A percentile compares a stretch with the other conserved stretches of the same genome.
These are phyloP conservation scores for Drosophila eohydei DNA, from an alignment of 2,888 invertebrate species.

Conservation along the genomic window DNA sequence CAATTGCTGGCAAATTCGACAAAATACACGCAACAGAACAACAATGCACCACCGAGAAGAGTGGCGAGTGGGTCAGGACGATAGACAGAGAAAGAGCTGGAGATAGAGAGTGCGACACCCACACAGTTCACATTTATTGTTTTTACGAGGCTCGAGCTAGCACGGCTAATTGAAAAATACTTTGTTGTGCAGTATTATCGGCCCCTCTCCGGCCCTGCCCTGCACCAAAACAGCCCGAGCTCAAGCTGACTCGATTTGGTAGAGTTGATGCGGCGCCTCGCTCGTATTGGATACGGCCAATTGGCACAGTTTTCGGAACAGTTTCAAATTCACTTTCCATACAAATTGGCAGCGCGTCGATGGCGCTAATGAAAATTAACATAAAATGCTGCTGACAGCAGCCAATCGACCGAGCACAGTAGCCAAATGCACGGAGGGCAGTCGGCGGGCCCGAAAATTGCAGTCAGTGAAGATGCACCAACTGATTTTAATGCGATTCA, in stretches of 20 bases:
- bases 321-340: constrained; percentile 79
- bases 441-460: constrained; percentile 58
- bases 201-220: neutral
- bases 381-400: constrained; percentile 81
- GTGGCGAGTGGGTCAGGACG: constrained; percentile 5
- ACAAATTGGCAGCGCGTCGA: constrained; percentile 77
- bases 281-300: constrained; percentile 25
- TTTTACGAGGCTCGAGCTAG: constrained; percentile 67
- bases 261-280: constrained; percentile 52
- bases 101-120: constrained; percentile 2
- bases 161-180: constrained; percentile 78
- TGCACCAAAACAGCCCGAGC: neutral
- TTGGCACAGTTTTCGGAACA: constrained; percentile 68
- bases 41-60: constrained; percentile 7
- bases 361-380: constrained; percentile 80
- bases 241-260: constrained; percentile 6
- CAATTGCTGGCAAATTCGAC: constrained; percentile 66
- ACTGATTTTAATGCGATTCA: constrained; percentile 80
- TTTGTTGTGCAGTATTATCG: constrained; percentile 73
- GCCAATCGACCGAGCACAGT: constrained; percentile 74
- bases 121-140: constrained; percentile 68
- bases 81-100: neutral
- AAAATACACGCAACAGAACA: constrained; percentile 53
- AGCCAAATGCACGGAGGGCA: constrained; percentile 35
- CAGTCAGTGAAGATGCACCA: constrained; percentile 80